Percentiles rank a stretch among this genome's conserved stretches.
Conservation (phyloP, 2,797 vertebrate species). For the Microctenopoma lineatum region DNA sequence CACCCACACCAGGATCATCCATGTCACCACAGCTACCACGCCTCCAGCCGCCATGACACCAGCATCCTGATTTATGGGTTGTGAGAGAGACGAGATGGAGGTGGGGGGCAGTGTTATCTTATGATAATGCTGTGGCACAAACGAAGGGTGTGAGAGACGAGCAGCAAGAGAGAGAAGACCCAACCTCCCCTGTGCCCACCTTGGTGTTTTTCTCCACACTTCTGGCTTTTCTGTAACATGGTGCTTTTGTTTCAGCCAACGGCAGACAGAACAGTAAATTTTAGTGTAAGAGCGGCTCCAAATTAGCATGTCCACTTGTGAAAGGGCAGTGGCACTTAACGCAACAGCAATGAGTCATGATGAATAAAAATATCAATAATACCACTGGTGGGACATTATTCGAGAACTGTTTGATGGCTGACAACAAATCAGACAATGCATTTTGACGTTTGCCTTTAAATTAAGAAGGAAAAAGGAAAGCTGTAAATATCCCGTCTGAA, state of each 20-base stretch:
- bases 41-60: slow-evolving; percentile 95
- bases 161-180: slow-evolving; percentile 55
- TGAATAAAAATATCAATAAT: slow-evolving; percentile 64
- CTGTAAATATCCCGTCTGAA: slow-evolving; percentile 70
- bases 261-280: slow-evolving; percentile 54
- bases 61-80: slow-evolving; percentile 97
- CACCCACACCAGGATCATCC: slow-evolving; percentile 93
- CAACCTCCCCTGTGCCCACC: slow-evolving; percentile 46
- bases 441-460: slow-evolving; percentile 43
- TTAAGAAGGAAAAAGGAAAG: slow-evolving; percentile 47
- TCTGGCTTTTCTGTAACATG: slow-evolving; percentile 49
- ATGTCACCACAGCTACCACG: slow-evolving; percentile 90
- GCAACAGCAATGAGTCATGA: slow-evolving; percentile 42
- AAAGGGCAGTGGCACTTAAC: slow-evolving; percentile 47
- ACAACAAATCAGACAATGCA: slow-evolving; percentile 41
- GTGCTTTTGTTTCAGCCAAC: slow-evolving; percentile 67
- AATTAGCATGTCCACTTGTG: slow-evolving; percentile 60
- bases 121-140: slow-evolving; percentile 90
- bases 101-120: slow-evolving; percentile 85
- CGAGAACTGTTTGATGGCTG: slow-evolving; percentile 43
- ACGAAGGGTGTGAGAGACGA: slow-evolving; percentile 59
- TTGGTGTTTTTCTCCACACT: slow-evolving; percentile 32
- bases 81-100: slow-evolving; percentile 80
- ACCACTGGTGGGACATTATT: slow-evolving; percentile 42
- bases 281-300: slow-evolving; percentile 61